Percentiles rank a stretch among this genome's conserved stretches.
Evolutionary conservation across 2,113 vertebrate species (phyloP).

Genomic region (Hassar affinis): DNA sequence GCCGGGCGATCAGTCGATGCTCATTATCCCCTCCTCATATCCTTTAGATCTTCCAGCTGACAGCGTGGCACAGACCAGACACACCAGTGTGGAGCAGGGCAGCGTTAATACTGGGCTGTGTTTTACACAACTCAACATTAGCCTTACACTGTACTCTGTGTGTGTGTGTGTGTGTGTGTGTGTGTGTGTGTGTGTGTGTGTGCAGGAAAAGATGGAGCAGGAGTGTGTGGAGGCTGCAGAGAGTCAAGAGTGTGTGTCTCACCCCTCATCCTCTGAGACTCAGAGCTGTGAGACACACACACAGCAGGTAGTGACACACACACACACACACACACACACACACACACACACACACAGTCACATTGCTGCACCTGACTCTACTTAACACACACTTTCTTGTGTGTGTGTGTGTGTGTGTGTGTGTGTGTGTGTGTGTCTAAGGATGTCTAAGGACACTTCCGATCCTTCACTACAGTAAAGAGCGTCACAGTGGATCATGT

Average conservation of each 20-base stretch:
- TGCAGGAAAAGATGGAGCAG: not conserved
- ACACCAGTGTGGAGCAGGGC: not conserved
- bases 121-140: too few species aligned
- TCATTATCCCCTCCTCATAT: conserved; percentile 75
- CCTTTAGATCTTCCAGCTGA: conserved; percentile 52
- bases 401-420: not conserved
- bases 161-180: not conserved
- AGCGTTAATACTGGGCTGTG: too few species aligned
- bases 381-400: not conserved
- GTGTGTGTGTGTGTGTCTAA: not conserved
- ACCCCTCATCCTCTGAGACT: not conserved
- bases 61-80: not conserved
- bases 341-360: conserved; percentile 14
- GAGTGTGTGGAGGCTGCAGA: conserved; percentile 4
- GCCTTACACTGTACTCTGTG: not conserved
- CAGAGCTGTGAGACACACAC: conserved; percentile 11
- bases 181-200: not conserved
- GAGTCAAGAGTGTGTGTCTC: not conserved
- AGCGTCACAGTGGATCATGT: not conserved
- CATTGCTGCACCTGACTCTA: not conserved
- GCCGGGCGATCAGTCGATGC: conserved; percentile 84
- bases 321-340: conserved; percentile 34
- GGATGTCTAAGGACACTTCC: not conserved
- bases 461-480: conserved; percentile 5
- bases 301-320: conserved; percentile 39